A percentile compares a stretch with the other conserved stretches of the same genome.
These are phyloP conservation scores for Lepidurus couesii DNA, from an alignment of 1,140 invertebrate genomes.

Conservation along the genomic window DNA sequence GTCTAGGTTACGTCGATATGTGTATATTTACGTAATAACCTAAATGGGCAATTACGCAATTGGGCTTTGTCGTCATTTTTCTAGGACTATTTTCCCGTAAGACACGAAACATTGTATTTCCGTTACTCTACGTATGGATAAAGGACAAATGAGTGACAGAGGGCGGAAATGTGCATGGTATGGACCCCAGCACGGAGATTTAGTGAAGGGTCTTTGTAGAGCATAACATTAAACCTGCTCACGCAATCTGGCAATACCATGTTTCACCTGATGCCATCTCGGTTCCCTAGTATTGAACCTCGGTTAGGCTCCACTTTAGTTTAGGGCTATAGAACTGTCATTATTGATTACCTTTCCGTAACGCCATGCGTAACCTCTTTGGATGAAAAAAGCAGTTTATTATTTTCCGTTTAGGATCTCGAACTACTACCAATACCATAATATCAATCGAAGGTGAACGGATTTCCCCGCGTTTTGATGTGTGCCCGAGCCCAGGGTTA, in stretches of 20 bases:
- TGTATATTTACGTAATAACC: too few species aligned
- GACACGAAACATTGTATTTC: neutral
- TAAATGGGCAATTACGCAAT: neutral
- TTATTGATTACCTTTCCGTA: too few species aligned
- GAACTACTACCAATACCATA: neutral
- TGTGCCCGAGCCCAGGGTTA: neutral
- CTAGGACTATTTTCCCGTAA: neutral
- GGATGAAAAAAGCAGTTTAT: too few species aligned
- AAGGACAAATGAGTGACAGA: neutral
- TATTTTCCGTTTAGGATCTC: neutral
- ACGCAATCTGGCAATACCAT: conserved; percentile 8
- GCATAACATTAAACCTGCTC: neutral
- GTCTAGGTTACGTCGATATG: too few species aligned
- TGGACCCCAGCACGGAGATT: neutral
- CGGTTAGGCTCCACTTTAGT: conserved; percentile 2
- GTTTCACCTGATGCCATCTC: neutral
- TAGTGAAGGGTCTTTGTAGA: neutral
- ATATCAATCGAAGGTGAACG: neutral
- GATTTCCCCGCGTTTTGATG: neutral
- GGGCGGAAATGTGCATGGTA: neutral
- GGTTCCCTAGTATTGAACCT: neutral
- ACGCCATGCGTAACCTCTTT: too few species aligned
- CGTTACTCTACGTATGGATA: conserved; percentile 2
- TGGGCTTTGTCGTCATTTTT: neutral
- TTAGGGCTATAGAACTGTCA: conserved; percentile 2